These are phyloP conservation scores for Halotydeus destructor DNA, from an alignment of 1,140 invertebrate genomes.

Conservation along the genomic window DNA sequence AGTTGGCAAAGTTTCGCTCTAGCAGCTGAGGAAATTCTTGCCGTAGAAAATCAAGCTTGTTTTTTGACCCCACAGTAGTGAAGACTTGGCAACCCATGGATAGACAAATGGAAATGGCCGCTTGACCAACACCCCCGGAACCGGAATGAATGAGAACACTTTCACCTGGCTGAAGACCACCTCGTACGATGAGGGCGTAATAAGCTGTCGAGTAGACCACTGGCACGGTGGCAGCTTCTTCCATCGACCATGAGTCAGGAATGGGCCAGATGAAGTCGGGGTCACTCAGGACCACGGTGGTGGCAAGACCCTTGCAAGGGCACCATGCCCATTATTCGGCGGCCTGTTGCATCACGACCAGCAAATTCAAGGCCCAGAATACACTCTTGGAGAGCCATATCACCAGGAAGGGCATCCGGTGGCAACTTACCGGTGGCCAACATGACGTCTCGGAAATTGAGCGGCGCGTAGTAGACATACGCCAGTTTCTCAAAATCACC, in stretches of 20 bases:
- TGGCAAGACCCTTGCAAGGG: constrained; percentile 68
- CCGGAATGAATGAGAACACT: constrained; percentile 83
- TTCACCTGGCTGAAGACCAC: constrained; percentile 56
- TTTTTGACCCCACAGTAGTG: constrained; percentile 42
- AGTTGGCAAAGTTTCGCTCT: constrained; percentile 32
- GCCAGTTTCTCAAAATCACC: constrained; percentile 40
- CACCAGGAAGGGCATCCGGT: constrained; percentile 64
- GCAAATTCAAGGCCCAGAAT: constrained; percentile 60
- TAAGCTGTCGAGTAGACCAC: constrained; percentile 66
- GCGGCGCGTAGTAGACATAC: constrained; percentile 34
- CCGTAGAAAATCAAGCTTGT: constrained; percentile 30
- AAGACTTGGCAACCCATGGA: constrained; percentile 65
- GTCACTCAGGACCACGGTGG: constrained; percentile 56
- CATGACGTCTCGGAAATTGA: constrained; percentile 16
- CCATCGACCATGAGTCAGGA: constrained; percentile 62
- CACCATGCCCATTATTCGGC: constrained; percentile 78
- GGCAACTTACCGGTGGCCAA: constrained; percentile 83
- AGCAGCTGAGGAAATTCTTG: constrained; percentile 27
- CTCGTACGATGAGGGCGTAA: constrained; percentile 44
- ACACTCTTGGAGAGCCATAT: constrained; percentile 15
- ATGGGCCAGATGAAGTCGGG: constrained; percentile 74
- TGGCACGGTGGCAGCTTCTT: constrained; percentile 77
- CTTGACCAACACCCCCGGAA: constrained; percentile 82
- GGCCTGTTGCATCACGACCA: constrained; percentile 41
- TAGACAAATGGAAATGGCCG: constrained; percentile 74